Conservation (phyloP, 2,888 invertebrate species). For the Ectemnius continuus region DNA sequence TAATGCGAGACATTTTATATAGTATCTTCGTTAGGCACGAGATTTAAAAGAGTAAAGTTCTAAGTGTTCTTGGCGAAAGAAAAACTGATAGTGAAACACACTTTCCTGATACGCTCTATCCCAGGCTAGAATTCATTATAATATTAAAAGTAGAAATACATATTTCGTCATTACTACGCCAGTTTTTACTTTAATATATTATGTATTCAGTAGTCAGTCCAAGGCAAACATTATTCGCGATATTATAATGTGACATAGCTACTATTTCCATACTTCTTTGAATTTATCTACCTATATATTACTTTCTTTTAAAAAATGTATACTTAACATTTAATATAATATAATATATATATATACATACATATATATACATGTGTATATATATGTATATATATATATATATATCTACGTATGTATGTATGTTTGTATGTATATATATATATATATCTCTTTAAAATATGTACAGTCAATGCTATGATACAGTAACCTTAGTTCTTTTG, state of each 20-base stretch:
- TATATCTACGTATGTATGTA: slow-evolving; percentile 62
- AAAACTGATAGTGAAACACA: slow-evolving; percentile 73
- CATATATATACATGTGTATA: slow-evolving; percentile 64
- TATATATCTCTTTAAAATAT: slow-evolving; percentile 75
- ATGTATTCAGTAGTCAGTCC: slow-evolving; percentile 75
- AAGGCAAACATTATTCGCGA: slow-evolving; percentile 77
- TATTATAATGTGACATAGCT: slow-evolving; percentile 72
- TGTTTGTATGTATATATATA: slow-evolving; percentile 48
- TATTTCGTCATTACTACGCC: slow-evolving; percentile 70
- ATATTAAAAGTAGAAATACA: slow-evolving; percentile 78
- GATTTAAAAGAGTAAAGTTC: slow-evolving; percentile 62
- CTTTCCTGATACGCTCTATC: slow-evolving; percentile 69
- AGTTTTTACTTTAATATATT: slow-evolving; percentile 63
- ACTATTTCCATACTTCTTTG: slow-evolving; percentile 70
- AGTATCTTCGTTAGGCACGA: slow-evolving; percentile 62
- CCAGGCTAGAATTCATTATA: slow-evolving; percentile 70
- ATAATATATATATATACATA: slow-evolving; percentile 46
- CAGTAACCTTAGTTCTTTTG: slow-evolving; percentile 71
- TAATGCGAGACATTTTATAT: no score
- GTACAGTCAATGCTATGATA: slow-evolving; percentile 76
- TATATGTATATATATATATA: slow-evolving; percentile 42
- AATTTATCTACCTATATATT: slow-evolving; percentile 76
- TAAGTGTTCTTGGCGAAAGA: slow-evolving; percentile 56
- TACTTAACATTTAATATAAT: slow-evolving; percentile 77
- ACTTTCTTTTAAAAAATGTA: slow-evolving; percentile 78